phyloP scores from a whole-genome alignment of 2,113 vertebrate species.

The Psilopsiagon aurifrons region DNA sequence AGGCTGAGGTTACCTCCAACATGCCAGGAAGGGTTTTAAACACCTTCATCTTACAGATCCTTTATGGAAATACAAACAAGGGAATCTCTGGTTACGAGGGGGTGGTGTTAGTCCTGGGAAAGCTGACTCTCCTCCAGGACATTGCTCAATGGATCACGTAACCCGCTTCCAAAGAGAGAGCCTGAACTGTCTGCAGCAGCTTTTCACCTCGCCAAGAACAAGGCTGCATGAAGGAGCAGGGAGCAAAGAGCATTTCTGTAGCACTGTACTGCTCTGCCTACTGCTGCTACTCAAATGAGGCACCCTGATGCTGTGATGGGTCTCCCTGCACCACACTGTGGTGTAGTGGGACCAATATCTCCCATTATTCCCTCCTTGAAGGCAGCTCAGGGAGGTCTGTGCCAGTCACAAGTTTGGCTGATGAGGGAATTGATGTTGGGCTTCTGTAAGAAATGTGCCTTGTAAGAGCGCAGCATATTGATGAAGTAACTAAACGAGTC shows the following conservation, averaged over 20 bases:
- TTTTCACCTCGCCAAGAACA: background rate
- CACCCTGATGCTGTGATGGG: rapidly evolving
- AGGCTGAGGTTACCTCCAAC: background rate
- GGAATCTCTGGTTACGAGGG: background rate
- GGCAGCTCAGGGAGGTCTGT: background rate
- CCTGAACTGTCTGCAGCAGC: background rate
- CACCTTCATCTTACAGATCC: background rate
- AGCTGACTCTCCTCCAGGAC: background rate
- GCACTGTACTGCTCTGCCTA: background rate
- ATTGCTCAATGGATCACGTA: background rate
- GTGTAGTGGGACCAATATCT: background rate
- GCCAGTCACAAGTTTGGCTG: background rate
- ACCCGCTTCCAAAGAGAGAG: rapidly evolving
- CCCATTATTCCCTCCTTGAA: background rate
- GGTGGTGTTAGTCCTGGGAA: background rate
- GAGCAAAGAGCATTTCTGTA: background rate
- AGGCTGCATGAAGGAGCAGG: background rate
- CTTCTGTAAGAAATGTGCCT: slow-evolving; percentile 35
- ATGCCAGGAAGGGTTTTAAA: rapidly evolving
- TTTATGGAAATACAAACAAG: background rate
- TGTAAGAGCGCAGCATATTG: background rate
- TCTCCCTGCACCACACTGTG: background rate
- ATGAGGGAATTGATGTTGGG: background rate
- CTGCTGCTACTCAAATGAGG: background rate
- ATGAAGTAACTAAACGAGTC: background rate